Evolutionary conservation across 2,797 vertebrate species (phyloP), one percentile per base, ranked within the genome.

Genomic region (Cryptoblepharus egeriae): DNA sequence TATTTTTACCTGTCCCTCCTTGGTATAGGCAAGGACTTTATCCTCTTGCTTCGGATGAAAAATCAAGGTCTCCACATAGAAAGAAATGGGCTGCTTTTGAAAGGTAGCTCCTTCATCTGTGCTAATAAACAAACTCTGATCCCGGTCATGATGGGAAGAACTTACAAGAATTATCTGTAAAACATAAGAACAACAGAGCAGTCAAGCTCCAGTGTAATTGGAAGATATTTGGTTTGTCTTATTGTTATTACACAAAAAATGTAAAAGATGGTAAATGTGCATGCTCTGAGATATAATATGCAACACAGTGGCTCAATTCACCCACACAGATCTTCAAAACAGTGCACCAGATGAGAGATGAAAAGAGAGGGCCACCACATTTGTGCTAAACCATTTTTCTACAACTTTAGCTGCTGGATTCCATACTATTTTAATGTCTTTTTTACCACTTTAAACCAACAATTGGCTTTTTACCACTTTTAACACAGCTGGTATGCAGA

Each of bases 21-120:
- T 98, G 93, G 96, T 97, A 94, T 97, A 98, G 75, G 97, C 98
- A 82, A 99, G 95, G 30, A 99, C 91, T 92, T 98, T 99, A 94
- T 99, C 98, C 90, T 99, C 98, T 28, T 98, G 97, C 87, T 97
- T 97, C 0, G 98, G 98, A 92, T 99, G 98, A 93, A 99, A 99
- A 87, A 98, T 88, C 35, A 99, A 94, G 0, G 95, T 96, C 78
- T 98, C 98, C 37, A 98, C 97, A 5, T 94, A 96, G 94, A 99
- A 99, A 87, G 92, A 85, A 72, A 98, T 91, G 1, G 96, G 92
- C 78, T 98, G 97, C 28, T 97, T 97, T 93, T 98, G 98, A 95
- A 99, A 99, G 67, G 96, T 97, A 39, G 97, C 95, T 2, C 98
- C 98, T 91, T 99, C 98, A 1, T 99, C 98, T 0, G 86, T 97